phyloP scores from a whole-genome alignment of 1,140 invertebrate species.

The Trinorchestia longiramus region DNA sequence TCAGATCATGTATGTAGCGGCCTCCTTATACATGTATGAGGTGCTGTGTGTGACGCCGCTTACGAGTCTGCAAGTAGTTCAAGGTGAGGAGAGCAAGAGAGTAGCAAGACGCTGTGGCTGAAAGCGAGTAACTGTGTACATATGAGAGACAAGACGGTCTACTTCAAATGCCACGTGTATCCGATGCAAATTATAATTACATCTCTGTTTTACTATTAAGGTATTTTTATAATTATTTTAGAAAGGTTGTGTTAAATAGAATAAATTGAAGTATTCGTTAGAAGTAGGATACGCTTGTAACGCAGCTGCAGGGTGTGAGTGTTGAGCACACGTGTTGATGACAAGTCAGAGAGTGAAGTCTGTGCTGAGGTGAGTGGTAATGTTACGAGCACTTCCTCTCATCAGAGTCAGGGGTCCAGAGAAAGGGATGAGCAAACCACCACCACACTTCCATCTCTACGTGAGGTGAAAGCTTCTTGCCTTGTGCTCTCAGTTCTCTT shows the following conservation, averaged over 20 bases:
- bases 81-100: background rate
- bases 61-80: background rate
- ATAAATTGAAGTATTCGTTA: background rate
- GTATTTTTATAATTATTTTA: background rate
- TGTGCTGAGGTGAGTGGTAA: background rate
- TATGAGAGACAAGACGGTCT: background rate
- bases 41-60: background rate
- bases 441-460: background rate
- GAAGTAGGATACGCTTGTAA: background rate
- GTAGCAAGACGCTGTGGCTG: background rate
- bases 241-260: background rate
- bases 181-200: too few species aligned
- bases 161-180: background rate
- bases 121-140: background rate
- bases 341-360: background rate
- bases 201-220: background rate
- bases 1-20: background rate
- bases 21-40: background rate
- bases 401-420: background rate
- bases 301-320: background rate
- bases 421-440: background rate
- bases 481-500: background rate
- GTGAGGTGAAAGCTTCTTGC: background rate
- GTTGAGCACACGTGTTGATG: background rate
- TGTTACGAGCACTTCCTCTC: background rate